These are phyloP conservation scores for Oxytorus armatus DNA, from an alignment of 2,888 invertebrate genomes.

Conservation along the genomic window DNA sequence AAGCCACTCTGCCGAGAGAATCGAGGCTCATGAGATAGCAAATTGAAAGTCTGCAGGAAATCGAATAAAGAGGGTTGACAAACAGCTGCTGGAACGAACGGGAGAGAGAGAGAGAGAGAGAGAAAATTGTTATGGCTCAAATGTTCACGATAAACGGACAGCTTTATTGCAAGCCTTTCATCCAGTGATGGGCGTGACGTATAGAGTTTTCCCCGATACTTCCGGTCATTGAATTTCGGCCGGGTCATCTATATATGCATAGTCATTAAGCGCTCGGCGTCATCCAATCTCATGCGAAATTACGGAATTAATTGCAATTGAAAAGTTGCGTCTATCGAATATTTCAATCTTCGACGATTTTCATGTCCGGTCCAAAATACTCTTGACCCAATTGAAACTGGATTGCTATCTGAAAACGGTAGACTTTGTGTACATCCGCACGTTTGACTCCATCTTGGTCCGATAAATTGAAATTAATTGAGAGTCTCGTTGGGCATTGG, in stretches of 20 bases:
- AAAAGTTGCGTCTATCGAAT: background rate
- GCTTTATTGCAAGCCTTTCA: constrained; percentile 45
- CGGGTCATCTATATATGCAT: background rate
- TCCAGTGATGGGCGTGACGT: constrained; percentile 26
- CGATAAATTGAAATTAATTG: constrained; percentile 50
- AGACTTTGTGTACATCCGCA: constrained; percentile 6
- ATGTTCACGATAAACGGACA: constrained; percentile 30
- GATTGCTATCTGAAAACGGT: constrained; percentile 19
- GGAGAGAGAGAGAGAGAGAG: constrained; percentile 11
- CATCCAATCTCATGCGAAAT: background rate
- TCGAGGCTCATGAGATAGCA: constrained; percentile 50
- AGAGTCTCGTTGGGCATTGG: constrained; percentile 9
- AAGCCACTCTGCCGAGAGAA: constrained; percentile 27
- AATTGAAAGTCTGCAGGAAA: constrained; percentile 52
- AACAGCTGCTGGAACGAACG: constrained; percentile 40
- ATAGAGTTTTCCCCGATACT: constrained; percentile 49
- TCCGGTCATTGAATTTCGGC: constrained; percentile 43
- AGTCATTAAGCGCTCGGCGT: background rate
- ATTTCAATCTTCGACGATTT: background rate
- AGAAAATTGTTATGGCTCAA: constrained; percentile 42
- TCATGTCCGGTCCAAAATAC: background rate
- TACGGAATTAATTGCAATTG: constrained; percentile 13
- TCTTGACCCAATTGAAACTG: background rate
- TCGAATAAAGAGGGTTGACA: constrained; percentile 52
- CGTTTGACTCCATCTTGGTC: background rate